Percentiles rank a stretch among this genome's conserved stretches.
These are phyloP conservation scores for Rattus norvegicus DNA, from an alignment of 2,113 vertebrate species.

Conservation along the genomic window DNA sequence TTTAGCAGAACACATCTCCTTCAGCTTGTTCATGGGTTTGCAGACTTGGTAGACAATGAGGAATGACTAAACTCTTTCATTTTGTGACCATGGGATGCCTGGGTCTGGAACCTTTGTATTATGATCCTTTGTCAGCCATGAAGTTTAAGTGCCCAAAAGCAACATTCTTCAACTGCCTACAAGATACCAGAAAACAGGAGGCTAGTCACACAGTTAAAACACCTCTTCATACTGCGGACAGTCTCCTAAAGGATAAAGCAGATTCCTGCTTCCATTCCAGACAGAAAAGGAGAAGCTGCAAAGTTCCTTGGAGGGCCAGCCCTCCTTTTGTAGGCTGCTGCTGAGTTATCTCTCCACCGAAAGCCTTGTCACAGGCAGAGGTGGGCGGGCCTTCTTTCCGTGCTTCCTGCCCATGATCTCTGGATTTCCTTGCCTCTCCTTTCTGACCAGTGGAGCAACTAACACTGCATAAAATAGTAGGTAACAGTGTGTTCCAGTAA, in stretches of 20 bases:
- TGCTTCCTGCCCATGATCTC: not conserved
- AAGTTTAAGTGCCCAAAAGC: not conserved
- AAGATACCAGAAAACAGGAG: not conserved
- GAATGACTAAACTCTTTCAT: not conserved
- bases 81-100: not conserved
- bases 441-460: not conserved
- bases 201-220: not conserved
- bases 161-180: not conserved
- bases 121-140: not conserved
- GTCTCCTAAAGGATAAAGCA: not conserved
- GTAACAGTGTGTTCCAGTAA: not conserved
- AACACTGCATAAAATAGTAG: not conserved
- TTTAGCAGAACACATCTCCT: not conserved
- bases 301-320: not conserved
- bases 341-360: accelerated
- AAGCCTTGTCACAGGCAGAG: not conserved
- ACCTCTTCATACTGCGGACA: not conserved
- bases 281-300: not conserved
- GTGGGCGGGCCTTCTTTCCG: accelerated
- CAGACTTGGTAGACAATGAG: not conserved
- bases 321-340: not conserved
- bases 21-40: not conserved
- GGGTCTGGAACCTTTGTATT: not conserved
- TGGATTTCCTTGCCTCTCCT: not conserved
- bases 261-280: not conserved